Evolutionary conservation across 2,888 invertebrate genomes (phyloP).

Genomic region (Leucoma salicis): DNA sequence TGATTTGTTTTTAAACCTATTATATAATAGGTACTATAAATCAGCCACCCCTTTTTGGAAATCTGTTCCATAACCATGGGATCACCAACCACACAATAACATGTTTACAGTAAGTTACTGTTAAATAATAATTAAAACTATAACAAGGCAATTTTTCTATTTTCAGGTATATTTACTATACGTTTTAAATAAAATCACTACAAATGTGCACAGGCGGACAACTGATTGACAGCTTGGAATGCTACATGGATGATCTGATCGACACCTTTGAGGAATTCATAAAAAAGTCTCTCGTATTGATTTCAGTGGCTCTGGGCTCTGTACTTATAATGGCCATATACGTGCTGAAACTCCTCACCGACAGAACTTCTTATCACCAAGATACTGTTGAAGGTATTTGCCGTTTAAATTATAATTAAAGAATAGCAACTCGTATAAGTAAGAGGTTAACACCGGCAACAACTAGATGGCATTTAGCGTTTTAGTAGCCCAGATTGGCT

Average conservation of each 20-base stretch:
- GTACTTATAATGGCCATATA: slow-evolving; percentile 47
- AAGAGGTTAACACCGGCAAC: too few species aligned
- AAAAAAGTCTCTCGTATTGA: slow-evolving; percentile 50
- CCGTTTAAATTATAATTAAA: too few species aligned
- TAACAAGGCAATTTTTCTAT: slow-evolving; percentile 12
- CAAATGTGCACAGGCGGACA: slow-evolving; percentile 49
- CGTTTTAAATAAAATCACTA: slow-evolving; percentile 44
- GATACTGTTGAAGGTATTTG: slow-evolving; percentile 2
- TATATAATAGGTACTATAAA: too few species aligned
- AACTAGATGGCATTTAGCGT: too few species aligned
- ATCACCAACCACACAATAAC: too few species aligned
- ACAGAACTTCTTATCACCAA: neutral
- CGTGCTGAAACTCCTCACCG: slow-evolving; percentile 32
- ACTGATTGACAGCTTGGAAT: slow-evolving; percentile 41
- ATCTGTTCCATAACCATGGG: too few species aligned
- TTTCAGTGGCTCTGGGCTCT: slow-evolving; percentile 46
- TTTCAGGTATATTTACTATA: slow-evolving; percentile 70
- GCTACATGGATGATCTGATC: slow-evolving; percentile 54
- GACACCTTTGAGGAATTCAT: slow-evolving; percentile 55
- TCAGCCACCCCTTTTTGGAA: too few species aligned
- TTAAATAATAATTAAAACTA: too few species aligned
- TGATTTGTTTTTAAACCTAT: too few species aligned
- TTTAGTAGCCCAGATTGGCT: too few species aligned
- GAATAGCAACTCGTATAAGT: too few species aligned
- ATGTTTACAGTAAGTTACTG: too few species aligned